These are phyloP conservation scores for Saguinus imperator DNA, from an alignment of 2,113 vertebrate species.

Conservation along the genomic window DNA sequence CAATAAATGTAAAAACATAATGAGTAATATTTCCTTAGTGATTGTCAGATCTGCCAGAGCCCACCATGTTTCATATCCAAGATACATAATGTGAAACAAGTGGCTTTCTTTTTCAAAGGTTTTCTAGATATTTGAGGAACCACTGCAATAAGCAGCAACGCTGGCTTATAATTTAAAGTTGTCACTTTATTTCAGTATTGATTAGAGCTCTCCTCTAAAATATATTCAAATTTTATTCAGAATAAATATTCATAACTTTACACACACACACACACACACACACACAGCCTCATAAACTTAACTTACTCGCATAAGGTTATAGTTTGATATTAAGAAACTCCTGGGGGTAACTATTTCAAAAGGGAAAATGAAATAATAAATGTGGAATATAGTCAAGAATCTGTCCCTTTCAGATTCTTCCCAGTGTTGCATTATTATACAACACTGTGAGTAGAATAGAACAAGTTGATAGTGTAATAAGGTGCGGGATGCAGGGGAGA, in stretches of 20 bases:
- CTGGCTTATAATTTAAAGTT: slow-evolving; percentile 59
- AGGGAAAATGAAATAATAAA: slow-evolving; percentile 68
- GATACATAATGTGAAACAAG: not conserved
- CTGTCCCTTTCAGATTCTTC: slow-evolving; percentile 41
- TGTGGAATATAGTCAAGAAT: slow-evolving; percentile 71
- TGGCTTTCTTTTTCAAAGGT: not conserved
- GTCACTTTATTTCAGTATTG: slow-evolving; percentile 61
- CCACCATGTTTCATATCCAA: slow-evolving; percentile 36
- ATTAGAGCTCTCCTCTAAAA: slow-evolving; percentile 53
- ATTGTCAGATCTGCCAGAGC: slow-evolving; percentile 63
- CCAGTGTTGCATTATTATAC: slow-evolving; percentile 56
- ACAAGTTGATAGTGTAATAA: slow-evolving; percentile 64
- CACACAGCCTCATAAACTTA: slow-evolving; percentile 10
- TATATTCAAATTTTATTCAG: slow-evolving; percentile 57
- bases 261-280: not conserved
- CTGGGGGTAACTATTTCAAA: slow-evolving; percentile 67
- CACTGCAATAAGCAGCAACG: not conserved
- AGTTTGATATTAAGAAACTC: slow-evolving; percentile 72
- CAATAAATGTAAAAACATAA: slow-evolving; percentile 85
- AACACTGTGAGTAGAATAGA: slow-evolving; percentile 68
- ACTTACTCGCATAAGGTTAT: slow-evolving; percentile 52
- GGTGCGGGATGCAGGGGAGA: too few species aligned
- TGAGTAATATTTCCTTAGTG: slow-evolving; percentile 83
- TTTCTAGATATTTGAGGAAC: slow-evolving; percentile 55
- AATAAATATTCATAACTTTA: slow-evolving; percentile 35